A percentile compares a stretch with the other conserved stretches of the same genome.
Evolutionary conservation across 2,797 vertebrate genomes (phyloP).

Genomic region (Hyperoplus immaculatus): DNA sequence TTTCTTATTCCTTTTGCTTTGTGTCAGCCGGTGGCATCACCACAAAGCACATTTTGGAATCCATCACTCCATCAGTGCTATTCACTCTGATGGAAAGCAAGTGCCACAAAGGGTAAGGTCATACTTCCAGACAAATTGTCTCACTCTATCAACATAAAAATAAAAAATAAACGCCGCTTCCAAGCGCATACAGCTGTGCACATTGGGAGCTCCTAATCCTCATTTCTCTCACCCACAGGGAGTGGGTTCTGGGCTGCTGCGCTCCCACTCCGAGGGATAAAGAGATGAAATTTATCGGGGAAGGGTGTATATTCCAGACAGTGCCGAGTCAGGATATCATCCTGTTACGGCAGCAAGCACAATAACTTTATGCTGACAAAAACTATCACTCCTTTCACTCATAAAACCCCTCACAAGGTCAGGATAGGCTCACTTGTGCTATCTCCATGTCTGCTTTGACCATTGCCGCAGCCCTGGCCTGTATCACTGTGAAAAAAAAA

Average conservation of each 20-base stretch:
- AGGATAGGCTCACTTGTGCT: slow-evolving; percentile 52
- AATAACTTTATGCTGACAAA: slow-evolving; percentile 82
- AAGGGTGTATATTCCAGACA: slow-evolving; percentile 66
- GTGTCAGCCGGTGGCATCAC: slow-evolving; percentile 57
- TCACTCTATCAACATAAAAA: slow-evolving; percentile 58
- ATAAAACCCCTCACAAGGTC: slow-evolving; percentile 73
- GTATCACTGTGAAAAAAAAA: slow-evolving; percentile 44
- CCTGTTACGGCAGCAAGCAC: slow-evolving; percentile 74
- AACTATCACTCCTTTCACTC: slow-evolving; percentile 71
- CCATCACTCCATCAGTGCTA: slow-evolving; percentile 54
- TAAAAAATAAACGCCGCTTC: slow-evolving; percentile 26
- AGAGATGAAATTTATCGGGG: slow-evolving; percentile 64
- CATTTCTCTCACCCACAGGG: slow-evolving; percentile 42
- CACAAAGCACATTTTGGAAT: slow-evolving; percentile 62
- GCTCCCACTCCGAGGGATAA: slow-evolving; percentile 65
- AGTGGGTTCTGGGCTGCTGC: slow-evolving; percentile 54
- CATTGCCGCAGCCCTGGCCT: slow-evolving; percentile 53
- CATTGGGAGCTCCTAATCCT: slow-evolving; percentile 49
- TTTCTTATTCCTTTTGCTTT: slow-evolving; percentile 29
- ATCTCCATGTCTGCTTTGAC: slow-evolving; percentile 62
- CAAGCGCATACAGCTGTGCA: slow-evolving; percentile 26
- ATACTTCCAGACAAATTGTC: slow-evolving; percentile 62
- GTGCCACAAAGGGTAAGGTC: slow-evolving; percentile 61
- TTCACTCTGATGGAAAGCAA: slow-evolving; percentile 35
- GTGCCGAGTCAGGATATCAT: slow-evolving; percentile 81